phyloP scores from a whole-genome alignment of 2,797 vertebrate genomes.

The Thripadectes ignobilis region DNA sequence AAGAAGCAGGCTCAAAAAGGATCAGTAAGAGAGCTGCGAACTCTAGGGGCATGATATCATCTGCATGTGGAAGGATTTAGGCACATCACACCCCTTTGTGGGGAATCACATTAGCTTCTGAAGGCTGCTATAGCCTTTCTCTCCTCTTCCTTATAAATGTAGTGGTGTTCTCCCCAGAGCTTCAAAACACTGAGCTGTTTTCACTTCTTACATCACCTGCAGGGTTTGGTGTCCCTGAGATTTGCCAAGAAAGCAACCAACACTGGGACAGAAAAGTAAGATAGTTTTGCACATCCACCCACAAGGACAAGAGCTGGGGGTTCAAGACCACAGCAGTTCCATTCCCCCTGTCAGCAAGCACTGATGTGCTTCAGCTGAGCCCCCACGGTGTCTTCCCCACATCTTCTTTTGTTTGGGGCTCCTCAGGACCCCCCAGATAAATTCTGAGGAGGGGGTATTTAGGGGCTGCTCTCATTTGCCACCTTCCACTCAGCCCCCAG shows the following conservation, averaged over 20 bases:
- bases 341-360: background rate
- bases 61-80: background rate
- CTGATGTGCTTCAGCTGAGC: background rate
- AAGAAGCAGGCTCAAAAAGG: fast-evolving
- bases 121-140: background rate
- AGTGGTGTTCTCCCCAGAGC: background rate
- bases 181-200: background rate
- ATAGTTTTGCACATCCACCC: background rate
- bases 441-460: background rate
- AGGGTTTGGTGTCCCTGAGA: background rate
- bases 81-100: fast-evolving
- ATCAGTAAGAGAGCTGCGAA: background rate
- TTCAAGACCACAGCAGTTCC: background rate
- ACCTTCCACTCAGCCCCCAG: background rate
- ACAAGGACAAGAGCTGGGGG: fast-evolving
- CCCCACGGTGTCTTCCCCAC: fast-evolving
- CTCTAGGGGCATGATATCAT: background rate
- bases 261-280: background rate
- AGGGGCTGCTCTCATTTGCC: background rate
- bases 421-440: background rate
- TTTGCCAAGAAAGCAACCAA: background rate
- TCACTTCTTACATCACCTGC: fast-evolving
- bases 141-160: background rate
- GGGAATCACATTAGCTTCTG: background rate
- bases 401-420: background rate